Percentiles rank a stretch among this genome's conserved stretches.
Conservation (phyloP, 2,113 vertebrate genomes). For the Eonycteris spelaea region DNA sequence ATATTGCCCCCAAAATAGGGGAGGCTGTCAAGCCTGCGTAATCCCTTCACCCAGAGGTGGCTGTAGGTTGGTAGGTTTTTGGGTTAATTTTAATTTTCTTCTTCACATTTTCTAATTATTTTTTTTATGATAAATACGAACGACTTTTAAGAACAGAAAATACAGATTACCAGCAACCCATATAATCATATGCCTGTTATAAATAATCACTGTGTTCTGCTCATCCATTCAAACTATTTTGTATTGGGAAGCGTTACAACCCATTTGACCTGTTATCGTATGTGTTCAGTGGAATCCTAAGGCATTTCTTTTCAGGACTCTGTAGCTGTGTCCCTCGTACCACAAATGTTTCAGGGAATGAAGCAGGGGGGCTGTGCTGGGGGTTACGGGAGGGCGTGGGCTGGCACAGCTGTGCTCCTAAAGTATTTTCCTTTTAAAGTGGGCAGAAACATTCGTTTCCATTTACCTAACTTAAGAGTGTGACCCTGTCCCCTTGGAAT, state of each 20-base stretch:
- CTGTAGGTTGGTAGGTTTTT: background rate
- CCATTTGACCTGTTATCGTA: no score
- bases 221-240: background rate
- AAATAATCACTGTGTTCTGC: background rate
- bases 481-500: background rate
- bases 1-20: background rate
- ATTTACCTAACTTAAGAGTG: background rate
- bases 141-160: background rate
- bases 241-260: no score
- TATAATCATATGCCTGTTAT: background rate
- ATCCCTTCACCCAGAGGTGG: background rate
- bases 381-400: background rate
- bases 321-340: rapidly evolving
- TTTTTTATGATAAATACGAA: background rate
- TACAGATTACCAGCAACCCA: background rate
- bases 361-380: background rate
- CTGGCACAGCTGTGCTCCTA: background rate
- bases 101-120: background rate
- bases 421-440: background rate
- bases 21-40: background rate
- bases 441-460: background rate
- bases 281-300: no score
- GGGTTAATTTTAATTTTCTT: background rate
- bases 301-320: background rate
- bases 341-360: background rate